A percentile compares a stretch with the other conserved stretches of the same genome.
These are phyloP conservation scores for Lycaena phlaeas DNA, from an alignment of 2,888 invertebrate genomes.

Conservation along the genomic window DNA sequence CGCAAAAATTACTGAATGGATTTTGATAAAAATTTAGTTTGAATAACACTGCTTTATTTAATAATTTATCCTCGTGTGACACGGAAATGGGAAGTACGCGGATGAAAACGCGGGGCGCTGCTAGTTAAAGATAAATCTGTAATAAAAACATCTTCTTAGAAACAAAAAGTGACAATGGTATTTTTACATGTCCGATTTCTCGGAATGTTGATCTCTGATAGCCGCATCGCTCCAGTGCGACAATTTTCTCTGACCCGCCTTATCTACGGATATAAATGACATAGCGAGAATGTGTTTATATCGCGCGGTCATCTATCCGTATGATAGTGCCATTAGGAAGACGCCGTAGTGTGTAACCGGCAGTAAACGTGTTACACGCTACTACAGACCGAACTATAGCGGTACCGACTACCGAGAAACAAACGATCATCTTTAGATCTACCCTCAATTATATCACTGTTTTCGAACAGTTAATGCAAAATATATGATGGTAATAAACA, in stretches of 20 bases:
- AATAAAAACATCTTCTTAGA: not conserved
- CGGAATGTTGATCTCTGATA: not conserved
- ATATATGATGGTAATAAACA: no score
- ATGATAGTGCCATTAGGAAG: slow-evolving; percentile 67
- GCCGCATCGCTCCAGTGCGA: slow-evolving; percentile 25
- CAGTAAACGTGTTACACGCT: slow-evolving; percentile 67
- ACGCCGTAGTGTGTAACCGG: slow-evolving; percentile 64
- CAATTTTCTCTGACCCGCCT: slow-evolving; percentile 59
- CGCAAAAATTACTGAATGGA: no score
- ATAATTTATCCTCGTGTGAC: no score
- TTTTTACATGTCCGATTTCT: slow-evolving; percentile 2
- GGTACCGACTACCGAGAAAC: slow-evolving; percentile 66
- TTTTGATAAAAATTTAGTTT: no score
- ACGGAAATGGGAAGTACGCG: no score
- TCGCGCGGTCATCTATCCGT: slow-evolving; percentile 59
- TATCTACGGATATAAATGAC: slow-evolving; percentile 58
- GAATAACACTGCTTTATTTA: no score
- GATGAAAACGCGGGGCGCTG: no score
- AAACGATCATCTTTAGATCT: slow-evolving; percentile 60
- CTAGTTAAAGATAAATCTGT: no score
- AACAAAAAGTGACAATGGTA: not conserved
- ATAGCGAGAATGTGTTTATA: slow-evolving; percentile 59
- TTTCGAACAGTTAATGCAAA: no score
- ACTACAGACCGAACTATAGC: slow-evolving; percentile 70
- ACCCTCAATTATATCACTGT: slow-evolving; percentile 31